These are phyloP conservation scores for Dasypus novemcinctus DNA, from an alignment of 2,113 vertebrate genomes.

Conservation along the genomic window DNA sequence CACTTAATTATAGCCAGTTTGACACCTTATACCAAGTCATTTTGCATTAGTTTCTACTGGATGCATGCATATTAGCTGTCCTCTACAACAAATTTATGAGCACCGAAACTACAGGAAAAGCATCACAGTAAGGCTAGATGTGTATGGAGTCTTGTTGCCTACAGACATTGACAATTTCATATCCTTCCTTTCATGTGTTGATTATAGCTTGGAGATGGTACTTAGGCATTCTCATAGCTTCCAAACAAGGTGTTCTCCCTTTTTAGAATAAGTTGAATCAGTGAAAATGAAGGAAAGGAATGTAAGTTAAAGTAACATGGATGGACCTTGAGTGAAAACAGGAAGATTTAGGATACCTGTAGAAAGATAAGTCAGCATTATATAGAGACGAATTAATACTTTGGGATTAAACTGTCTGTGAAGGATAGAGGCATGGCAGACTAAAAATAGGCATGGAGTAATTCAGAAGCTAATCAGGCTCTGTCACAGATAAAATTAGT, in stretches of 20 bases:
- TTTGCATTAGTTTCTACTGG: background rate
- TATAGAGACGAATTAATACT: conserved; percentile 87
- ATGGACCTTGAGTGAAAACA: conserved; percentile 80
- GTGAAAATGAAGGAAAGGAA: conserved; percentile 75
- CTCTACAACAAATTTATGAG: background rate
- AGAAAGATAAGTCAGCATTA: conserved; percentile 86
- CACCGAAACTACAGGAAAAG: background rate
- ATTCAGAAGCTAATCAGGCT: conserved; percentile 88
- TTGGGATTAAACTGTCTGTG: conserved; percentile 89
- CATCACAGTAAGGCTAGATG: background rate
- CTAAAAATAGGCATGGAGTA: conserved; percentile 86
- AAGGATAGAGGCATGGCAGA: conserved; percentile 85
- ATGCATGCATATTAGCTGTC: background rate
- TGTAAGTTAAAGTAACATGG: conserved; percentile 78
- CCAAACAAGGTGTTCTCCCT: background rate
- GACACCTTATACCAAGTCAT: background rate
- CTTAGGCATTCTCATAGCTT: background rate
- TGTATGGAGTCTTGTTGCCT: background rate
- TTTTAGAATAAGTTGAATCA: conserved; percentile 63
- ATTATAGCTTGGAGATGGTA: background rate
- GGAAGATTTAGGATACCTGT: conserved; percentile 84
- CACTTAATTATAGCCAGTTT: background rate
- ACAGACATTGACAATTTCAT: background rate
- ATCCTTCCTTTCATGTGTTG: background rate
- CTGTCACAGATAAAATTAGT: conserved; percentile 88